Conservation (phyloP, 2,113 vertebrate species). For the Mustela nigripes region DNA sequence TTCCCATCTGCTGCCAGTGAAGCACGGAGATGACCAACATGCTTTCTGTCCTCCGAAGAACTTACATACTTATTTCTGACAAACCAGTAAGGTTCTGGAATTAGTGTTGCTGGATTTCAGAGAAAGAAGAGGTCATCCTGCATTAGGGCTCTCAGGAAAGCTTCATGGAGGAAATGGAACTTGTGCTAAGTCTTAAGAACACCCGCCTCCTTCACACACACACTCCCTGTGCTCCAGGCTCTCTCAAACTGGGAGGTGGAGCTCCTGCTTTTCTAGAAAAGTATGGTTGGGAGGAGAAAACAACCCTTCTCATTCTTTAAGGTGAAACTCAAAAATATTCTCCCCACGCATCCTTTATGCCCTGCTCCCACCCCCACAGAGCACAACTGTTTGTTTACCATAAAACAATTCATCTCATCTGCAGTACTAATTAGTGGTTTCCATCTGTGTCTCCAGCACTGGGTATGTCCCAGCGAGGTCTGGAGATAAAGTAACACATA, state of each 20-base stretch:
- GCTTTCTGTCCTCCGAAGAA: background rate
- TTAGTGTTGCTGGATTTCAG: background rate
- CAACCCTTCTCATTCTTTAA: background rate
- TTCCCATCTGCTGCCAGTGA: background rate
- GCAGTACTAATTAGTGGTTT: background rate
- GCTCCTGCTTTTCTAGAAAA: background rate
- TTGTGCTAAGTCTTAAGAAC: background rate
- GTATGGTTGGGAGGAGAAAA: background rate
- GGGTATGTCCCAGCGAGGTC: background rate
- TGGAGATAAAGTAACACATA: background rate
- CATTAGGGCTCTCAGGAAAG: background rate
- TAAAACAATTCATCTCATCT: background rate
- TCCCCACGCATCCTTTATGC: background rate
- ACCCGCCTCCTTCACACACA: background rate
- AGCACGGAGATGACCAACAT: rapidly evolving
- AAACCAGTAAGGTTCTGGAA: no score
- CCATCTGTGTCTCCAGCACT: background rate
- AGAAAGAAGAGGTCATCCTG: background rate
- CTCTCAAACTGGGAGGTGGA: background rate
- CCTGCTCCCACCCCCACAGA: background rate
- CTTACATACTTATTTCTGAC: background rate
- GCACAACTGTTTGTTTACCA: background rate
- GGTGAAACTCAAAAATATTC: background rate
- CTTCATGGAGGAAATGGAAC: background rate
- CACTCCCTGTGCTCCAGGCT: background rate